phyloP scores from a whole-genome alignment of 2,797 vertebrate genomes.

The Helostoma temminkii region DNA sequence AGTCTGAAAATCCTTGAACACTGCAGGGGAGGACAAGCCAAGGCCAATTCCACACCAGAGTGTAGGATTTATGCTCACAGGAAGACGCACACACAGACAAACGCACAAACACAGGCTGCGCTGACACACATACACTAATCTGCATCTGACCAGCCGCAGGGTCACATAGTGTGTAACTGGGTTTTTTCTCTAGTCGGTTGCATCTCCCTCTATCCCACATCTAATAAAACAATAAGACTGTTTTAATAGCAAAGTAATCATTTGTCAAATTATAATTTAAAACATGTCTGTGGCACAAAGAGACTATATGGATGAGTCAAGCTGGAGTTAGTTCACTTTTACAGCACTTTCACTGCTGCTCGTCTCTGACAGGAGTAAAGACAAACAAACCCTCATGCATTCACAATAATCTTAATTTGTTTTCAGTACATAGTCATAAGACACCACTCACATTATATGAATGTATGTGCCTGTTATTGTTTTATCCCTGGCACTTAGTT shows the following conservation, averaged over 20 bases:
- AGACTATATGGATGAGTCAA: constrained; percentile 14
- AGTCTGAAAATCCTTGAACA: constrained; percentile 64
- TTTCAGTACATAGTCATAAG: constrained; percentile 7
- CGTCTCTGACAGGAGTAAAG: constrained; percentile 1
- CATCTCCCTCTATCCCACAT: background rate
- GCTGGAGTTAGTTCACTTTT: constrained; percentile 15
- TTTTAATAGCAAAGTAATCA: constrained; percentile 31
- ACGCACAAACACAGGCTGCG: constrained; percentile 1
- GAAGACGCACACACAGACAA: background rate
- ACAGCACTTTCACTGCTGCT: constrained; percentile 1
- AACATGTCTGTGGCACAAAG: constrained; percentile 16
- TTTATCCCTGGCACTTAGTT: constrained; percentile 23
- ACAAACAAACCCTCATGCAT: constrained; percentile 19
- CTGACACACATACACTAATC: constrained; percentile 8
- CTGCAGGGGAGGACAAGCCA: constrained; percentile 33
- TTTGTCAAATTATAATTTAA: constrained; percentile 7
- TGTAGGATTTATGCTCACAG: background rate
- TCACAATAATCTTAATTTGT: constrained; percentile 26
- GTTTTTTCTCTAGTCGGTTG: background rate
- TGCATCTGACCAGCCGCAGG: constrained; percentile 1
- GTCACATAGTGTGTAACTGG: constrained; percentile 3
- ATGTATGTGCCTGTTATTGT: constrained; percentile 18
- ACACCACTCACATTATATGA: constrained; percentile 22
- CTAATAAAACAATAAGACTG: constrained; percentile 8
- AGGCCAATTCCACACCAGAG: constrained; percentile 42